Percentiles rank a stretch among this genome's conserved stretches.
These are phyloP conservation scores for Mactromeris polynyma DNA, from an alignment of 2,888 invertebrate species.

Conservation along the genomic window DNA sequence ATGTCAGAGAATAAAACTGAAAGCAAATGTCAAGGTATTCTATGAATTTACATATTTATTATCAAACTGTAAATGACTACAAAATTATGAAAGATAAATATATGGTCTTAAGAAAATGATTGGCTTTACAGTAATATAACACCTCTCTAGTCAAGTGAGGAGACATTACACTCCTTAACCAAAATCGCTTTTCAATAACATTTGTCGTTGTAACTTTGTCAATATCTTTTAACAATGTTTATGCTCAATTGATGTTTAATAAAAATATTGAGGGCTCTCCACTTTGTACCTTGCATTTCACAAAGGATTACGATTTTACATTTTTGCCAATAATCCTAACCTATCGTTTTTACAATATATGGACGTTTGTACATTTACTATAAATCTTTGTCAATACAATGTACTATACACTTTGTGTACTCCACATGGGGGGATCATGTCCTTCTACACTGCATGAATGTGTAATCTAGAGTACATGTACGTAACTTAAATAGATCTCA, in stretches of 20 bases:
- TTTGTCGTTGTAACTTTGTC: background rate
- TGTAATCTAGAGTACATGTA: background rate
- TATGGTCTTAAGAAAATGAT: background rate
- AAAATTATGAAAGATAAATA: too few species aligned
- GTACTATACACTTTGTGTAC: background rate
- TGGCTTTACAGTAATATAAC: background rate
- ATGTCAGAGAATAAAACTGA: too few species aligned
- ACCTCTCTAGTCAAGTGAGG: background rate
- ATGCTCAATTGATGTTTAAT: background rate
- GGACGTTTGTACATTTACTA: background rate
- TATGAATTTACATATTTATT: too few species aligned
- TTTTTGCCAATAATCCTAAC: slow-evolving; percentile 4
- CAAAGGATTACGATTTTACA: background rate
- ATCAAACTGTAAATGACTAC: too few species aligned
- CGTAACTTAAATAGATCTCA: background rate
- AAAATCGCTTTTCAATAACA: background rate
- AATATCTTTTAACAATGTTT: background rate
- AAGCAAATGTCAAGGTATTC: too few species aligned
- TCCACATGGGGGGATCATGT: background rate
- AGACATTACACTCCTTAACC: background rate
- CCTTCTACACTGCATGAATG: background rate
- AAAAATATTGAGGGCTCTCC: background rate
- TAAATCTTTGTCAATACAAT: background rate
- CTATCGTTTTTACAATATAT: slow-evolving; percentile 9
- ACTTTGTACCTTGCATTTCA: background rate